Percentiles rank a stretch among this genome's conserved stretches.
Evolutionary conservation across 2,797 vertebrate genomes (phyloP).

Genomic region (Thripadectes ignobilis): DNA sequence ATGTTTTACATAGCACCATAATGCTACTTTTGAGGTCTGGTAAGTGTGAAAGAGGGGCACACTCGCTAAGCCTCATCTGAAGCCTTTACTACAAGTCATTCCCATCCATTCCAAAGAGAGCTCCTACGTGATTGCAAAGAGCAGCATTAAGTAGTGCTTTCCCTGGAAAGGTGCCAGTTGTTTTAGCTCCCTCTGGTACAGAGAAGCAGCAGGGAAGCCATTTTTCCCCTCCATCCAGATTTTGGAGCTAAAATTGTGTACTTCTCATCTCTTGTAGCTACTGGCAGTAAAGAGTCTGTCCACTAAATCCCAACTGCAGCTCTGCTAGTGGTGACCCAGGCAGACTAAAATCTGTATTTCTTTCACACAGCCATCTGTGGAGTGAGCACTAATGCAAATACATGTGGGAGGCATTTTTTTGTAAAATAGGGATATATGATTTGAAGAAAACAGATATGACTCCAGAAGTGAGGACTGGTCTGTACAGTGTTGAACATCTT

Average conservation of each 20-base stretch:
- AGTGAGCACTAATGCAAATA: neutral
- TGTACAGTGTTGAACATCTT: neutral
- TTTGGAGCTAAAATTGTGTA: neutral
- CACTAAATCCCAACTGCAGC: neutral
- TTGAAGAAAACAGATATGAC: neutral
- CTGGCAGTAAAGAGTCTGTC: neutral
- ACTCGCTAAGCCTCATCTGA: neutral
- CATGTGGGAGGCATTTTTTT: neutral
- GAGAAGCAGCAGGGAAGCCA: neutral
- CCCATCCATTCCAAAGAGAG: neutral
- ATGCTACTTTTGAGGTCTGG: neutral
- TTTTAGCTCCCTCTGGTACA: neutral
- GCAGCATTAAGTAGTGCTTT: neutral
- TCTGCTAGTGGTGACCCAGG: neutral
- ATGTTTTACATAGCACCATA: neutral
- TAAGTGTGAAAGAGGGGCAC: neutral
- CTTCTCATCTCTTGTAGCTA: neutral
- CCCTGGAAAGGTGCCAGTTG: neutral
- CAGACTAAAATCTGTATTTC: slow-evolving; percentile 24
- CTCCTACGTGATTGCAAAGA: neutral
- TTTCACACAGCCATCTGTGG: slow-evolving; percentile 15
- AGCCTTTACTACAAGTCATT: neutral
- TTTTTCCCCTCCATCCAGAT: neutral
- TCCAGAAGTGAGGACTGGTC: neutral
- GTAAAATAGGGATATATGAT: neutral